Conservation (phyloP, 2,888 invertebrate genomes). For the Stegana nigrithorax region DNA sequence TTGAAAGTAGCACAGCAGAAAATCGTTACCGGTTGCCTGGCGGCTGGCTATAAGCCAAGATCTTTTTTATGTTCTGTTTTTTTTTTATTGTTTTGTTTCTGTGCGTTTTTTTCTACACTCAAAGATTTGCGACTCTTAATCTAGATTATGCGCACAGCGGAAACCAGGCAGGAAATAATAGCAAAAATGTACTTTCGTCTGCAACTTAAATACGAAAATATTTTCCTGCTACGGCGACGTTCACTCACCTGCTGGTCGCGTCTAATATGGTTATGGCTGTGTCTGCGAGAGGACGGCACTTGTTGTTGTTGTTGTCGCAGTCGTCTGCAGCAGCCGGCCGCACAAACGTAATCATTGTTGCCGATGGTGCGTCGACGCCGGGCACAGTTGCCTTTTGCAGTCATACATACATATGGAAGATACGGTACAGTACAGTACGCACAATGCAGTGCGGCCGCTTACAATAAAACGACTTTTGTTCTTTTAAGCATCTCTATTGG, state of each 20-base stretch:
- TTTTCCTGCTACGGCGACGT: constrained; percentile 18
- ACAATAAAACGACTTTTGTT: constrained; percentile 39
- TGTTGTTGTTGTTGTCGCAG: not conserved
- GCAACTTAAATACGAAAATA: constrained; percentile 39
- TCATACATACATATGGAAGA: too few relatives aligned
- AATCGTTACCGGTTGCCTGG: too few relatives aligned
- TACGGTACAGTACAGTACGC: too few relatives aligned
- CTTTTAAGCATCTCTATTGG: constrained; percentile 9
- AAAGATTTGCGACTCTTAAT: constrained; percentile 40
- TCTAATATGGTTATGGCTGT: too few relatives aligned
- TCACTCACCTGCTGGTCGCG: constrained; percentile 30
- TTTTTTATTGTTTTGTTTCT: too few relatives aligned
- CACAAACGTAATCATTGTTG: not conserved
- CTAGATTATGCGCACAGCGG: constrained; percentile 44
- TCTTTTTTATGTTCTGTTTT: too few relatives aligned
- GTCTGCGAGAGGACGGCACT: too few relatives aligned
- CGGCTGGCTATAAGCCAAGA: constrained; percentile 42
- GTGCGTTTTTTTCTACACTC: too few relatives aligned
- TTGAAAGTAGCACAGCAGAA: too few relatives aligned
- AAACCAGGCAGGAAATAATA: constrained; percentile 49
- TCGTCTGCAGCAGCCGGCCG: not conserved
- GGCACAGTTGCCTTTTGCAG: constrained; percentile 31
- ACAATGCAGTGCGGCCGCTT: constrained; percentile 36
- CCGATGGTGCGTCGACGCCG: not conserved
- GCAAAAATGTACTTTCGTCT: constrained; percentile 35